Evolutionary conservation across 2,888 invertebrate genomes (phyloP), one percentile per base, ranked within the genome.

Genomic region (Amphimallon solstitiale): DNA sequence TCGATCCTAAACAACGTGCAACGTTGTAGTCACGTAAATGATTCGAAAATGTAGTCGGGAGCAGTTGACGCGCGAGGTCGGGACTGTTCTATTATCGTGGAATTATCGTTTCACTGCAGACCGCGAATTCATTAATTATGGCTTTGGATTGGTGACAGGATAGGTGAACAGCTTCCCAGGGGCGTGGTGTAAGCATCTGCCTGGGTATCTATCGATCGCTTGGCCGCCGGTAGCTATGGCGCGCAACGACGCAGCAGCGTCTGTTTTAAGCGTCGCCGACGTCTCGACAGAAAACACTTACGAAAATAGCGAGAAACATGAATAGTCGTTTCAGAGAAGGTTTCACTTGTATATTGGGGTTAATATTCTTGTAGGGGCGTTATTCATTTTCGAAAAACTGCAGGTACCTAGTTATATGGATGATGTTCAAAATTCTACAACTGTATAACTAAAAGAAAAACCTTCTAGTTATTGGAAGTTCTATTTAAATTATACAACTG

Each of bases 1-100:
- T 29, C 29, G 9, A 5, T 29, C 29, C 1, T 5, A 29, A 29
- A 29, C 29, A 29, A 29, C 29, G 29, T 29, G 1, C 5, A 29
- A 5, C 29, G 29, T 29, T 29, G 40, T 10, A 12, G 40, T 40
- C 40, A 40, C 40, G 45, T 19, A 45, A 17, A 19, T 38, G 54
- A 54, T 37, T 54, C 54, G 54, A 54, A 37, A 54, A 54, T 54
- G 54, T 54, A 54, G 54, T 54, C 37, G 54, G 34, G 45, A 54
- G 21, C 54, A 38, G 54, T 54, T 54, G 52, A 63, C 74, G 77
- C 81, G 83, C 84, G 84, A 78, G 80, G 81, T 81, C 81, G 82
- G 54, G 80, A 78, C 79, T 78, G 79, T 77, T 79, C 84, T 82
- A 85, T 86, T 86, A 86, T 82, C 79, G 82, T 83, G 82, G 82